These are phyloP conservation scores for Sepiola atlantica DNA, from an alignment of 2,888 invertebrate species.

Conservation along the genomic window DNA sequence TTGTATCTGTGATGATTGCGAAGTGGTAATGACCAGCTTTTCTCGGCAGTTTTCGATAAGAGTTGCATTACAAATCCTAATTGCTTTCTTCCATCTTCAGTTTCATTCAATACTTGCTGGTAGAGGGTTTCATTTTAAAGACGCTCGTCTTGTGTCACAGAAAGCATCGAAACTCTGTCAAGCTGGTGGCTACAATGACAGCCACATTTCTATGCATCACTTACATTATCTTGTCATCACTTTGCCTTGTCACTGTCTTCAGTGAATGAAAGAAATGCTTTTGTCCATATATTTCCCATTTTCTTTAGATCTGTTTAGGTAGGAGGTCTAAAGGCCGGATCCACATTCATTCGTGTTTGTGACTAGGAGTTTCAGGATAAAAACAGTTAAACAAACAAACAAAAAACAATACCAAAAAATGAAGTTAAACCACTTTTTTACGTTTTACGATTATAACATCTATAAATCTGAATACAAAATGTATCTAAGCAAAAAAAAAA, in stretches of 20 bases:
- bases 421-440: background rate
- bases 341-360: background rate
- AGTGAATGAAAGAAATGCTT: background rate
- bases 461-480: too few relatives aligned
- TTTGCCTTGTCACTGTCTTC: background rate
- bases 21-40: background rate
- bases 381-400: background rate
- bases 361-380: background rate
- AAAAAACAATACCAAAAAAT: background rate
- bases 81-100: background rate
- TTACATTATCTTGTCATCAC: conserved; percentile 32
- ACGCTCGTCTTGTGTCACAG: background rate
- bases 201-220: conserved; percentile 8
- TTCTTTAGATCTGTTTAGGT: background rate
- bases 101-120: background rate
- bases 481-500: too few relatives aligned
- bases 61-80: background rate
- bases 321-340: background rate
- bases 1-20: too few relatives aligned
- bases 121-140: background rate
- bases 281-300: background rate
- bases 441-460: too few relatives aligned
- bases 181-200: background rate
- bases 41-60: background rate
- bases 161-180: background rate